Percentiles rank a stretch among this genome's conserved stretches.
Conservation (phyloP, 1,140 invertebrate genomes). For the Ridgeia piscesae region DNA sequence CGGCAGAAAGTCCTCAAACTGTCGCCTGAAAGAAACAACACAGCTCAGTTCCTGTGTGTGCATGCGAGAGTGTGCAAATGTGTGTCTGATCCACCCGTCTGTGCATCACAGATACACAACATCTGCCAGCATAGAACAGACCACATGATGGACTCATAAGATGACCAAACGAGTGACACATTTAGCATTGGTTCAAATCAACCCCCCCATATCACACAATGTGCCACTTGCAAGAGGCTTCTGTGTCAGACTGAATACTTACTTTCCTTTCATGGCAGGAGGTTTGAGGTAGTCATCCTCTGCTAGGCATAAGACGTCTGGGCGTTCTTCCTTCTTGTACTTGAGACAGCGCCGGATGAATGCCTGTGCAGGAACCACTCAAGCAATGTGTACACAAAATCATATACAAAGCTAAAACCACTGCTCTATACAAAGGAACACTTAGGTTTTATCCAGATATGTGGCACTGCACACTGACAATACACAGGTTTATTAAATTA, state of each 20-base stretch:
- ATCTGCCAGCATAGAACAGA: too few species aligned
- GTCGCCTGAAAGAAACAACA: neutral
- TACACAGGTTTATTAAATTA: too few species aligned
- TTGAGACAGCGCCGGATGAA: slow-evolving; percentile 97
- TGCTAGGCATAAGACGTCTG: slow-evolving; percentile 93
- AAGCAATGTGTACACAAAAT: neutral
- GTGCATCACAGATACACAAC: too few species aligned
- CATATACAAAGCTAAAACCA: neutral
- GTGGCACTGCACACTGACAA: too few species aligned
- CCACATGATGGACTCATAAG: too few species aligned
- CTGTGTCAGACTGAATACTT: neutral
- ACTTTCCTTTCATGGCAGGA: slow-evolving; percentile 27
- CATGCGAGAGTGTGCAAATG: too few species aligned
- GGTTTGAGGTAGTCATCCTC: slow-evolving; percentile 94
- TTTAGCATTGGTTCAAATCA: too few species aligned
- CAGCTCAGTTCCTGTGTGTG: neutral
- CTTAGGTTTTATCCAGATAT: too few species aligned
- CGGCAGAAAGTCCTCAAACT: neutral
- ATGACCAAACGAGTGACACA: too few species aligned
- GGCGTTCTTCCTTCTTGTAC: slow-evolving; percentile 96
- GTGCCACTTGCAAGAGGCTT: too few species aligned
- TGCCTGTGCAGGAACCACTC: slow-evolving; percentile 68
- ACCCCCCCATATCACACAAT: too few species aligned
- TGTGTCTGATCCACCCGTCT: neutral
- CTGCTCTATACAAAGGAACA: too few species aligned